Conservation (phyloP, 2,888 invertebrate species). For the Clepsis dumicolana region DNA sequence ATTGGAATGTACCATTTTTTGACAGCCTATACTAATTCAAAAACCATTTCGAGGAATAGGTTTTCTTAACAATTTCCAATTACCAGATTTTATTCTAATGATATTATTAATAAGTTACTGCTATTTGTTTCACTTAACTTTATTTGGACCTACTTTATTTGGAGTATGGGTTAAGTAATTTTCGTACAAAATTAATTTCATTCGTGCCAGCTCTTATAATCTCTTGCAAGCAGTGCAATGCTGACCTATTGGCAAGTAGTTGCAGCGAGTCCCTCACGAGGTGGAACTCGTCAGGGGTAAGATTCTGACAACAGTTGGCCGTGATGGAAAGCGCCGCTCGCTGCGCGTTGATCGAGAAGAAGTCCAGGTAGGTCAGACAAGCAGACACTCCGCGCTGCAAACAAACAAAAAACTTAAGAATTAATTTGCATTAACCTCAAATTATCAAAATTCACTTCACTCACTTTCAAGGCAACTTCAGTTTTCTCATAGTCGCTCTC, state of each 20-base stretch:
- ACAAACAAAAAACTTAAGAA: too few relatives aligned
- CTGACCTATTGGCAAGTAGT: slow-evolving; percentile 90
- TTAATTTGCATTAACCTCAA: background rate
- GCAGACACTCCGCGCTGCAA: slow-evolving; percentile 97
- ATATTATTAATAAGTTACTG: too few relatives aligned
- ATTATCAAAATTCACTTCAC: background rate
- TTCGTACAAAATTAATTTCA: too few relatives aligned
- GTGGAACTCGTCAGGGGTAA: slow-evolving; percentile 97
- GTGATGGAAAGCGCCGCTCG: slow-evolving; percentile 98
- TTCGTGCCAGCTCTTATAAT: too few relatives aligned
- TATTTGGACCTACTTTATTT: too few relatives aligned
- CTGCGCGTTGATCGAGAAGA: slow-evolving; percentile 99
- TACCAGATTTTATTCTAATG: too few relatives aligned
- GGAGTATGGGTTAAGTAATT: too few relatives aligned
- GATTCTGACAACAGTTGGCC: slow-evolving; percentile 98
- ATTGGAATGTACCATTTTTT: too few relatives aligned
- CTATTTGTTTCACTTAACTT: too few relatives aligned
- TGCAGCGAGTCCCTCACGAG: slow-evolving; percentile 95
- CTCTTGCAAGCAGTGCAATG: background rate
- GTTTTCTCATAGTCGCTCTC: background rate
- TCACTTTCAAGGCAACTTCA: background rate
- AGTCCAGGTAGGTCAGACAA: slow-evolving; percentile 98
- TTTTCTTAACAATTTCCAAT: too few relatives aligned
- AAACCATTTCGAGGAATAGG: too few relatives aligned
- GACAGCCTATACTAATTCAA: too few relatives aligned